phyloP scores from a whole-genome alignment of 1,140 invertebrate genomes.

The Eulimnadia texana region DNA sequence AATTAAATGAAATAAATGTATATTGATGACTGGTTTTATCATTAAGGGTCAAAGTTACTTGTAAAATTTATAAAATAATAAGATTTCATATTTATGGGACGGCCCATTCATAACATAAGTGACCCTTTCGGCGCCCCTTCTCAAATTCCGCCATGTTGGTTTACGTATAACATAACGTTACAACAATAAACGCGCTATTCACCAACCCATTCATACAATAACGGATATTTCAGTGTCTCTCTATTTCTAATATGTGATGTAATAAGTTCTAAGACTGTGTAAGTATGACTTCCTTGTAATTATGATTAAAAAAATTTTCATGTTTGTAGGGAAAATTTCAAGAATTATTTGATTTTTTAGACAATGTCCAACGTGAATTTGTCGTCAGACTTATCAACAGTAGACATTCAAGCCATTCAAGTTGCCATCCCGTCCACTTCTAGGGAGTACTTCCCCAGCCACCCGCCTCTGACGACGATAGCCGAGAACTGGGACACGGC shows the following conservation, averaged over 20 bases:
- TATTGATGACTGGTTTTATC: not conserved
- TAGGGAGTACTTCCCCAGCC: conserved; percentile 12
- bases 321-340: too few species aligned
- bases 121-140: not conserved
- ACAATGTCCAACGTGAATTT: not conserved
- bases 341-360: not conserved
- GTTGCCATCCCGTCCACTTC: conserved; percentile 19
- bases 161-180: not conserved
- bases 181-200: not conserved
- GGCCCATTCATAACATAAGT: not conserved
- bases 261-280: too few species aligned
- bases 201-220: too few species aligned
- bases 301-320: too few species aligned
- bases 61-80: too few species aligned
- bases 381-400: conserved; percentile 31
- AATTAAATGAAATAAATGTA: too few species aligned
- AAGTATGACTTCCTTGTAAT: too few species aligned
- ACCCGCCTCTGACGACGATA: conserved; percentile 21
- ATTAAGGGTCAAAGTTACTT: not conserved
- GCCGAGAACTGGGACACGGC: conserved; percentile 22
- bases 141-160: not conserved
- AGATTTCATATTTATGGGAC: too few species aligned
- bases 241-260: not conserved
- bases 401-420: conserved; percentile 45
- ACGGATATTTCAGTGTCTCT: too few species aligned